A percentile compares a stretch with the other conserved stretches of the same genome.
Conservation (phyloP, 30 jellyfish, hydroid and myxozoan genomes). For the Aurelia aurita complex sp. Pacific region DNA sequence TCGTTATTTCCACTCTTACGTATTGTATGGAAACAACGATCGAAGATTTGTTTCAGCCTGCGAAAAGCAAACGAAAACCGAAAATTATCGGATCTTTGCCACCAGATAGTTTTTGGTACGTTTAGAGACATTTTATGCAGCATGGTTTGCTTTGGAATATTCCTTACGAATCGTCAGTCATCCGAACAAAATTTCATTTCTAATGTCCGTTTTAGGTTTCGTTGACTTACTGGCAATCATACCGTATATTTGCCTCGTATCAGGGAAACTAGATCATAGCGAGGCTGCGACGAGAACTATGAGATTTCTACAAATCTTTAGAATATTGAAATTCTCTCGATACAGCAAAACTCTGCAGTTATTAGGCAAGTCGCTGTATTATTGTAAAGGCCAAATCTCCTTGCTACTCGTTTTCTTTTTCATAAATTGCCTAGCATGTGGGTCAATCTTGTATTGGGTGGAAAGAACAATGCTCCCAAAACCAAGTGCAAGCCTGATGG, state of each 20-base stretch:
- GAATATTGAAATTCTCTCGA: constrained; percentile 60
- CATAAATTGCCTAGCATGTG: constrained; percentile 65
- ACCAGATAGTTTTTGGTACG: constrained; percentile 6
- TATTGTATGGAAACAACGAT: constrained; percentile 53
- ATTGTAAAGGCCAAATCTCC: constrained; percentile 70
- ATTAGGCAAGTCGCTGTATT: constrained; percentile 47
- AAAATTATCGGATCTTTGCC: neutral
- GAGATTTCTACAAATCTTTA: constrained; percentile 46
- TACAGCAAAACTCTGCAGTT: constrained; percentile 62
- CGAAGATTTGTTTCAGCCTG: neutral
- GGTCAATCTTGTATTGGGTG: constrained; percentile 53
- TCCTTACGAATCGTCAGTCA: constrained; percentile 33
- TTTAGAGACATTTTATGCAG: constrained; percentile 44
- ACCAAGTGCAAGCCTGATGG: constrained; percentile 40
- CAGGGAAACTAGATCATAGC: neutral
- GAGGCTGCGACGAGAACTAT: constrained; percentile 27
- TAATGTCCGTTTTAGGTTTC: constrained; percentile 58
- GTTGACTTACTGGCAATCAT: constrained; percentile 58
- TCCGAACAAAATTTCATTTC: constrained; percentile 16
- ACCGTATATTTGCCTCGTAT: constrained; percentile 28
- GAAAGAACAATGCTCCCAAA: constrained; percentile 30
- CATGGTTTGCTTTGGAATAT: constrained; percentile 66
- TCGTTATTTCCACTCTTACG: constrained; percentile 45
- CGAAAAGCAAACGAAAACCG: neutral
- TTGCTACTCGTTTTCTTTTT: constrained; percentile 50